phyloP scores from a whole-genome alignment of 92 coral and sea anemone genomes.

The Chrysogorgia sp. region DNA sequence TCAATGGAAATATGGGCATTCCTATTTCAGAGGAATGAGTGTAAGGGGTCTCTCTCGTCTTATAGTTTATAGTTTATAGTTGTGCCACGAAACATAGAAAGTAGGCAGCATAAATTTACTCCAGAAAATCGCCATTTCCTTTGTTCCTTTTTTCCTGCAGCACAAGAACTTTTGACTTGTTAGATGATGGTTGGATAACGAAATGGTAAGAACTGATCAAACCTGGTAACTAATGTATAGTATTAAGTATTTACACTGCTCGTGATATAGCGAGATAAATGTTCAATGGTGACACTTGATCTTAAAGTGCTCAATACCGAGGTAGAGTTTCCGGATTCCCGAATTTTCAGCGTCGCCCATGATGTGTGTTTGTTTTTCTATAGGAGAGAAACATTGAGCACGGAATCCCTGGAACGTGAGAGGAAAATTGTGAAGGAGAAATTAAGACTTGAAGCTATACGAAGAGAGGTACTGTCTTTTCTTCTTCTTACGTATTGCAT shows the following conservation, averaged over 20 bases:
- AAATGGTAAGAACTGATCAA: slow-evolving; percentile 46
- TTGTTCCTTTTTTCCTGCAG: not conserved
- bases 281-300: too few species aligned
- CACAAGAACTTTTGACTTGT: slow-evolving; percentile 24
- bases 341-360: not conserved
- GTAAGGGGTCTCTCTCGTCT: too few species aligned
- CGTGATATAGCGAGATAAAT: too few species aligned
- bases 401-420: slow-evolving; percentile 40
- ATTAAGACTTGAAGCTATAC: slow-evolving; percentile 60
- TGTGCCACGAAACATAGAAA: too few species aligned
- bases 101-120: too few species aligned
- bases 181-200: slow-evolving; percentile 60
- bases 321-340: not conserved
- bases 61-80: too few species aligned
- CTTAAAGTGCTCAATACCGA: too few species aligned
- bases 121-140: too few species aligned
- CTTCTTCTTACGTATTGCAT: not conserved
- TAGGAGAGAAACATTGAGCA: slow-evolving; percentile 59
- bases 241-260: not conserved
- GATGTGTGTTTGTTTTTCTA: not conserved
- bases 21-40: too few species aligned
- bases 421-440: slow-evolving; percentile 71
- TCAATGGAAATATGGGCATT: too few species aligned
- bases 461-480: slow-evolving; percentile 56
- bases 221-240: not conserved